phyloP scores from a whole-genome alignment of 2,113 vertebrate genomes.

The Dicerorhinus sumatrensis region DNA sequence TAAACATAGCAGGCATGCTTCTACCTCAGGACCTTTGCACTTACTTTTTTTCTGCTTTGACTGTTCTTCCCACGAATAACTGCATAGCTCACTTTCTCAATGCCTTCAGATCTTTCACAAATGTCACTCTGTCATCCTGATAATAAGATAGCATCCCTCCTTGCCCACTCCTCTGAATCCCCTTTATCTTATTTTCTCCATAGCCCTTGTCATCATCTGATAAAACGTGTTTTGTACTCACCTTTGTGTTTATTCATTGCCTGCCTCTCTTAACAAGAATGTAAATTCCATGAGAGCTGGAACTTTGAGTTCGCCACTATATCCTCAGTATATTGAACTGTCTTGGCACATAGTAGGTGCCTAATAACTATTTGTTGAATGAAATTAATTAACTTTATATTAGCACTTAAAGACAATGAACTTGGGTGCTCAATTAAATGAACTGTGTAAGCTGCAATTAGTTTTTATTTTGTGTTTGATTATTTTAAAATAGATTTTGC shows the following conservation, averaged over 20 bases:
- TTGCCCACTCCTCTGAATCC: neutral
- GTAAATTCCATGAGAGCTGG: neutral
- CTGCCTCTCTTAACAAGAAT: neutral
- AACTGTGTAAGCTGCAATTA: neutral
- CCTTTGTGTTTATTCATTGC: neutral
- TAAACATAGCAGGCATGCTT: neutral
- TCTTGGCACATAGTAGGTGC: neutral
- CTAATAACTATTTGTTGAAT: neutral
- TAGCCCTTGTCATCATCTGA: neutral
- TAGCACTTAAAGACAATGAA: neutral
- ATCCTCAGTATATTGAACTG: neutral
- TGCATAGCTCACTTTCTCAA: neutral
- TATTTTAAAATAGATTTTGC: conserved; percentile 10
- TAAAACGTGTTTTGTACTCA: neutral
- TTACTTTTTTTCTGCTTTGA: neutral
- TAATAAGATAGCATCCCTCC: neutral
- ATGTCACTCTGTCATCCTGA: neutral
- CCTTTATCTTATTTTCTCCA: neutral
- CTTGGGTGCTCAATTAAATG: neutral
- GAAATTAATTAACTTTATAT: neutral
- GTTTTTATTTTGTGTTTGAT: neutral
- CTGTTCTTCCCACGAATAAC: too few relatives aligned
- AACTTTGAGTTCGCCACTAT: neutral
- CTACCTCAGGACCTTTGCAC: neutral
- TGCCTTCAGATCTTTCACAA: neutral